Evolutionary conservation across 2,113 vertebrate species (phyloP).

Genomic region (Phrynocephalus versicolor): DNA sequence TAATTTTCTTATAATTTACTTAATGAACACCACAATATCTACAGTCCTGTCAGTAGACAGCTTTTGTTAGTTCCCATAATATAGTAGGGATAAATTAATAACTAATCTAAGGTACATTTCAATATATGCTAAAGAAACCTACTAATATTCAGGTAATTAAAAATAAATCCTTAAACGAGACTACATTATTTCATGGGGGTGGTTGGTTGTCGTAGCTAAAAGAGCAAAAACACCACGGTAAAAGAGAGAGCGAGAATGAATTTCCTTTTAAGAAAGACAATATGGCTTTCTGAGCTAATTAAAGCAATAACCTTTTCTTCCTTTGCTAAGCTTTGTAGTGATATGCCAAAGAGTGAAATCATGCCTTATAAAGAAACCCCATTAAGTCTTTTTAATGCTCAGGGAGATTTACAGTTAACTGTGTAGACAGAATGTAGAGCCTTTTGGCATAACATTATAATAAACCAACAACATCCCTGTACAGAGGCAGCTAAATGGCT

Average conservation of each 20-base stretch:
- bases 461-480: not conserved
- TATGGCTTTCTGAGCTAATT: constrained; percentile 6
- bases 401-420: constrained; percentile 6
- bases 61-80: constrained; percentile 18
- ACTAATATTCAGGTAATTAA: not conserved
- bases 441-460: too few relatives aligned
- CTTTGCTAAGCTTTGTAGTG: not conserved
- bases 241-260: not conserved
- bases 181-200: not conserved
- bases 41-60: constrained; percentile 1
- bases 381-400: not conserved
- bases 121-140: not conserved
- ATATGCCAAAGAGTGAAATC: not conserved
- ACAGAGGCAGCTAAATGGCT: not conserved
- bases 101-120: not conserved
- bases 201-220: not conserved
- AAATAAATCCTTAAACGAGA: not conserved
- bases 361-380: not conserved
- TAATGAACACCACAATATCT: constrained; percentile 17
- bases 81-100: constrained; percentile 6
- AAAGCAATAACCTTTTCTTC: constrained; percentile 1
- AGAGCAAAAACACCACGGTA: not conserved
- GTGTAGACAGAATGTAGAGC: not conserved
- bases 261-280: not conserved
- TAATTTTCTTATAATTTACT: too few relatives aligned